phyloP scores from a whole-genome alignment of 2,113 vertebrate genomes.

The Trochalopteron elliotii region DNA sequence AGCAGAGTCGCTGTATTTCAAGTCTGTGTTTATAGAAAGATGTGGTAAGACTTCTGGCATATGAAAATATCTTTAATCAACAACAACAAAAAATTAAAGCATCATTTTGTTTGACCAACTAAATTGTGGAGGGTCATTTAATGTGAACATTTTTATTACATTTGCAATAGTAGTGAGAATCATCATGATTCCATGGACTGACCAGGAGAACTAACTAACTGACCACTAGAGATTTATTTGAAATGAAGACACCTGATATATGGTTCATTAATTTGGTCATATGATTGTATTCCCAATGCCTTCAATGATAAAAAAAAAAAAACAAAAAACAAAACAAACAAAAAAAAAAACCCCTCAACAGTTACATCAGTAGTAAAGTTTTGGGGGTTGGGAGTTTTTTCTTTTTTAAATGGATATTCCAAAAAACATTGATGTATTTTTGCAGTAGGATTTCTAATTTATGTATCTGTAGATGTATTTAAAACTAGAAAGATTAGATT shows the following conservation, averaged over 20 bases:
- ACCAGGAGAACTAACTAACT: not conserved
- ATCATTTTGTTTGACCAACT: not conserved
- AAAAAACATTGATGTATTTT: not conserved
- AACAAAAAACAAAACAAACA: not conserved
- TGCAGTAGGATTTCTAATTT: not conserved
- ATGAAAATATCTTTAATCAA: not conserved
- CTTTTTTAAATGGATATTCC: not conserved
- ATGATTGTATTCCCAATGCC: not conserved
- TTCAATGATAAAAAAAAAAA: not conserved
- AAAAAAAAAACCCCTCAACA: not conserved
- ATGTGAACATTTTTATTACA: not conserved
- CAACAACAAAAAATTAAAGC: not conserved
- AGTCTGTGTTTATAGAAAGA: not conserved
- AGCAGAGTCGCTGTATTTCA: not conserved
- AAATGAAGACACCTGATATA: not conserved
- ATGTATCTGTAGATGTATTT: not conserved
- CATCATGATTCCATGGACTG: not conserved
- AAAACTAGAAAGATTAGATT: not conserved
- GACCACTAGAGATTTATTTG: not conserved
- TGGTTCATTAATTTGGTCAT: not conserved
- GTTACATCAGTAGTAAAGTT: not conserved
- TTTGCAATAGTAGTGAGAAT: not conserved
- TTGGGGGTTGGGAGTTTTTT: rapidly evolving
- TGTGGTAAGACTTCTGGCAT: not conserved
- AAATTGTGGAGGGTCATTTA: not conserved